Conservation (phyloP, 2,888 invertebrate species). For the Aleiodes testaceus region DNA sequence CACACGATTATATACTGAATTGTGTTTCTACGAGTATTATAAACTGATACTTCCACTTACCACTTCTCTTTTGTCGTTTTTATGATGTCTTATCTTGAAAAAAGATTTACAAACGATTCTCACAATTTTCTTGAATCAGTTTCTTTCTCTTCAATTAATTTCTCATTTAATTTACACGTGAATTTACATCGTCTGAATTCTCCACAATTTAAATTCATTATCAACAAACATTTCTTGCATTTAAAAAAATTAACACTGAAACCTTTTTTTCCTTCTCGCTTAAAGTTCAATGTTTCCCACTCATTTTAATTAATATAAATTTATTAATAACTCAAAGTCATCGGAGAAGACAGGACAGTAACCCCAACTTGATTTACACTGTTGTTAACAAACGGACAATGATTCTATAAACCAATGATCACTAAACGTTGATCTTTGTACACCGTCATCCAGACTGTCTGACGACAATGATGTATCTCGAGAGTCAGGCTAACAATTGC, state of each 20-base stretch:
- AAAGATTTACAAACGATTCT: slow-evolving; percentile 52
- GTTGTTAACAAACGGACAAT: neutral
- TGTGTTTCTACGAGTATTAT: neutral
- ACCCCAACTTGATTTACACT: slow-evolving; percentile 42
- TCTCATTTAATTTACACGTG: neutral
- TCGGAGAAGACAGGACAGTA: slow-evolving; percentile 26
- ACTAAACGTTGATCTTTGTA: slow-evolving; percentile 21
- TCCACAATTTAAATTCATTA: slow-evolving; percentile 27
- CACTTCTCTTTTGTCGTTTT: slow-evolving; percentile 39
- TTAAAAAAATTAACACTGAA: no score
- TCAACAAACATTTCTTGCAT: slow-evolving; percentile 13
- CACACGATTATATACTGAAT: slow-evolving; percentile 21
- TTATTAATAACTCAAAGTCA: slow-evolving; percentile 38
- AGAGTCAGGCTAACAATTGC: slow-evolving; percentile 3
- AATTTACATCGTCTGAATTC: slow-evolving; percentile 34
- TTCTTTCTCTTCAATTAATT: neutral
- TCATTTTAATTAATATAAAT: neutral
- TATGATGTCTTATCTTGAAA: slow-evolving; percentile 32
- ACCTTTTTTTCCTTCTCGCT: no score
- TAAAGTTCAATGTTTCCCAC: no score
- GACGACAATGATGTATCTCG: slow-evolving; percentile 38
- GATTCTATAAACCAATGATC: slow-evolving; percentile 9
- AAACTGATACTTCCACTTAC: slow-evolving; percentile 30
- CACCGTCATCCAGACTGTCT: slow-evolving; percentile 37
- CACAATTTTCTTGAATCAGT: neutral